These are phyloP conservation scores for Myripristis murdjan DNA, from an alignment of 2,797 vertebrate species.

Conservation along the genomic window DNA sequence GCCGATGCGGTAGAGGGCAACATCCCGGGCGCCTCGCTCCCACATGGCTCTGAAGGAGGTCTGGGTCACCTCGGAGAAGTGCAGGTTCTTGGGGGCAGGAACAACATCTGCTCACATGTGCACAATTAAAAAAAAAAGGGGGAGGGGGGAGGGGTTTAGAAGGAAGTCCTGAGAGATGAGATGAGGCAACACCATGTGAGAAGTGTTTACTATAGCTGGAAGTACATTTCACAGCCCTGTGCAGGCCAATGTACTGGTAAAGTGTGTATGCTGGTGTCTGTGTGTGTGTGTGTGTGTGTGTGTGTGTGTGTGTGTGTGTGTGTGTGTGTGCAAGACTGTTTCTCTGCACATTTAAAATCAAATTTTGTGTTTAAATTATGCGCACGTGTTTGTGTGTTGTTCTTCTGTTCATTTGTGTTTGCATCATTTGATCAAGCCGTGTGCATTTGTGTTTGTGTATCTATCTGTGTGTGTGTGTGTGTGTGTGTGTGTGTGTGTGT, in stretches of 20 bases:
- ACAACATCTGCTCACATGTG: constrained; percentile 86
- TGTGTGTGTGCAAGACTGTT: no score
- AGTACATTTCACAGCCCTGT: background rate
- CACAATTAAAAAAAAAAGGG: constrained; percentile 14
- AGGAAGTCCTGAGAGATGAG: constrained; percentile 32
- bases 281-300: background rate
- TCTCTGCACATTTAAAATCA: background rate
- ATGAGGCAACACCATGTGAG: constrained; percentile 38
- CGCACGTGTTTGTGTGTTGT: background rate
- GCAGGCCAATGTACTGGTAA: background rate
- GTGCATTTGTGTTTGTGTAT: no score
- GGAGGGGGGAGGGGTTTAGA: background rate
- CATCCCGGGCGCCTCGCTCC: constrained; percentile 94
- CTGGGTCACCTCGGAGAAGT: constrained; percentile 89
- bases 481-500: background rate
- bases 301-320: background rate
- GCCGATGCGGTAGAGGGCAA: constrained; percentile 92
- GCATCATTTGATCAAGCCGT: no score
- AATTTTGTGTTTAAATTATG: background rate
- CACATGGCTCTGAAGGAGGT: constrained; percentile 93
- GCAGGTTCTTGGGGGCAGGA: constrained; percentile 92
- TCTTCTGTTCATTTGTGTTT: no score
- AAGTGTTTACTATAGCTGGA: constrained; percentile 2
- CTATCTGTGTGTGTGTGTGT: no score
- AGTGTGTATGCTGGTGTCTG: background rate